Evolutionary conservation across 1,140 invertebrate genomes (phyloP).

Genomic region (Babylonia areolata): DNA sequence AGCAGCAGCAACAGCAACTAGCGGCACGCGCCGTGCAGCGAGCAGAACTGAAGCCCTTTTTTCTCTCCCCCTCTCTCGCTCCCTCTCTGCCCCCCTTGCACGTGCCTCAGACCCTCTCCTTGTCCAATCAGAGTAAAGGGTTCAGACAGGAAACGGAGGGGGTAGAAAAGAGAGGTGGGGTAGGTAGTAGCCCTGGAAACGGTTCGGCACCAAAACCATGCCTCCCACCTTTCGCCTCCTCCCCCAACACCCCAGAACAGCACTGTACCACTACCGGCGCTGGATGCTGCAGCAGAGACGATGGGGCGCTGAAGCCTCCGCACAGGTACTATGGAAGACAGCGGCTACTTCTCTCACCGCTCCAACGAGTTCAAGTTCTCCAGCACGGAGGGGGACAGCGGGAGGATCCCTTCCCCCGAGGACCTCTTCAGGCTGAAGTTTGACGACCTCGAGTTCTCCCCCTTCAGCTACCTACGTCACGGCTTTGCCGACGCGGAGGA

Average conservation of each 20-base stretch:
- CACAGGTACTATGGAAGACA: conserved; percentile 33
- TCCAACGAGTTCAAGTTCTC: conserved; percentile 24
- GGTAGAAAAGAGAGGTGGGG: too few relatives aligned
- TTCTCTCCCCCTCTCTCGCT: not conserved
- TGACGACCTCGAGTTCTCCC: conserved; percentile 54
- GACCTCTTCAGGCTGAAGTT: conserved; percentile 64
- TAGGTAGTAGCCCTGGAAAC: conserved; percentile 19
- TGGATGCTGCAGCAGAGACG: not conserved
- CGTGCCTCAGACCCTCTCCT: not conserved
- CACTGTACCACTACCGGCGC: too few relatives aligned
- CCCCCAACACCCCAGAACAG: not conserved
- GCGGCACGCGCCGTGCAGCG: not conserved
- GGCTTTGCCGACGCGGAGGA: conserved; percentile 69
- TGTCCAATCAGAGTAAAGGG: not conserved
- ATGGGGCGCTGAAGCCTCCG: not conserved
- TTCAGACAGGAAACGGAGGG: conserved; percentile 14
- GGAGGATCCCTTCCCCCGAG: conserved; percentile 28
- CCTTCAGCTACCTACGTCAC: conserved; percentile 60
- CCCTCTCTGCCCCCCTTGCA: not conserved
- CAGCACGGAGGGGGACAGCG: not conserved
- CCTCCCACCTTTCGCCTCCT: not conserved
- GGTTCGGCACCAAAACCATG: not conserved
- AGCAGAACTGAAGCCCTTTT: not conserved
- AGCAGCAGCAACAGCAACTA: not conserved
- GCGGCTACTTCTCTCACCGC: conserved; percentile 34